Evolutionary conservation across 2,888 invertebrate species (phyloP).

Genomic region (Platycnemis pennipes): DNA sequence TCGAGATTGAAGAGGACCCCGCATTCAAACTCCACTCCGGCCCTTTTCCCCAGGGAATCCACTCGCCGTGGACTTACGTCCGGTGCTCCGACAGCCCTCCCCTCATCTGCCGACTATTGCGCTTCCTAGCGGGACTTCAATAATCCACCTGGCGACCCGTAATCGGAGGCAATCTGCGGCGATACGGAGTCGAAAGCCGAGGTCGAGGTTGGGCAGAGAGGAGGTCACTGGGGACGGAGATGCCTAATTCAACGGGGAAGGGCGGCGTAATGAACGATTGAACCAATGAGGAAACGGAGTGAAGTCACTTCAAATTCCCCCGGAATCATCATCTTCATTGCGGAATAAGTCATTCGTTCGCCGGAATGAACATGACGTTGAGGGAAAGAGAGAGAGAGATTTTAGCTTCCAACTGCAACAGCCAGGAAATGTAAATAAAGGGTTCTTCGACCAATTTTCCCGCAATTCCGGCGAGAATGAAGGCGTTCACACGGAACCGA

Average conservation of each 20-base stretch:
- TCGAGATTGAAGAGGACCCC: too few species aligned
- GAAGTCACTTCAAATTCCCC: too few species aligned
- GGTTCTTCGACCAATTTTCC: too few species aligned
- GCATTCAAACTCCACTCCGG: neutral
- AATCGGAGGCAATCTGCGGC: neutral
- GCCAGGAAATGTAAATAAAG: too few species aligned
- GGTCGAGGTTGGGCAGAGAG: neutral
- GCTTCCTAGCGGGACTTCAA: neutral
- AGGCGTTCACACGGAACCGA: too few species aligned
- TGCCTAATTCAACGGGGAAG: neutral
- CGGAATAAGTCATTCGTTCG: too few species aligned
- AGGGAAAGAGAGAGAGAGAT: too few species aligned
- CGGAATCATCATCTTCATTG: too few species aligned
- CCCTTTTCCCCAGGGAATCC: neutral
- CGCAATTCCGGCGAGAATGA: too few species aligned
- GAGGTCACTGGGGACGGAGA: neutral
- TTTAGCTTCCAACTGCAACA: too few species aligned
- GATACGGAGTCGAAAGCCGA: neutral
- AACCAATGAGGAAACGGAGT: neutral
- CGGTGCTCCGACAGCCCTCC: too few species aligned
- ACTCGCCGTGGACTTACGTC: neutral
- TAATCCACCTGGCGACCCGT: neutral
- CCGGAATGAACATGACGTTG: too few species aligned
- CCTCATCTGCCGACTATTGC: neutral
- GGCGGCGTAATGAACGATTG: neutral